These are phyloP conservation scores for Alviniconcha marisindica DNA, from an alignment of 1,140 invertebrate species.

Conservation along the genomic window DNA sequence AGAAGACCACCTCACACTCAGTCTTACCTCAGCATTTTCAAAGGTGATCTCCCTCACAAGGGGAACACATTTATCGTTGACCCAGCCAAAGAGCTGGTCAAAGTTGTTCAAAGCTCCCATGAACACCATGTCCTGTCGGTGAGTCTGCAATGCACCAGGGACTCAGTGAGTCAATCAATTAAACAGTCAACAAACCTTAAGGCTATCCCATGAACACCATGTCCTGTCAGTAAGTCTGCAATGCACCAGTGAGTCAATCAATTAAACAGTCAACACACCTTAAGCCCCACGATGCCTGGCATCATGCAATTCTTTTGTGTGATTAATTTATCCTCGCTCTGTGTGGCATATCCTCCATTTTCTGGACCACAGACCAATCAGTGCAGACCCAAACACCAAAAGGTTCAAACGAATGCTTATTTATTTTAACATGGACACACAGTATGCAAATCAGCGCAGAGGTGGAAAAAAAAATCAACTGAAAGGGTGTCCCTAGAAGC, in stretches of 20 bases:
- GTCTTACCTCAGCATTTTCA: conserved; percentile 94
- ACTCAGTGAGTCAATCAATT: neutral
- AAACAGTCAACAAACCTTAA: neutral
- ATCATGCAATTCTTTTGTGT: no score
- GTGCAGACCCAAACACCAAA: no score
- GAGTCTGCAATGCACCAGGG: conserved; percentile 61
- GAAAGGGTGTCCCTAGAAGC: no score
- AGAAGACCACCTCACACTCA: no score
- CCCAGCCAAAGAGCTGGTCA: conserved; percentile 85
- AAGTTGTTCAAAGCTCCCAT: conserved; percentile 76
- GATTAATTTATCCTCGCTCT: no score
- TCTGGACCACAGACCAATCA: no score
- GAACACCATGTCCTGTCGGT: conserved; percentile 69
- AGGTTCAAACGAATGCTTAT: no score
- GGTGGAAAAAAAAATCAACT: no score
- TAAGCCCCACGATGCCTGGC: no score
- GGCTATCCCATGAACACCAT: conserved; percentile 75
- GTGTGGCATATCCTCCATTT: no score
- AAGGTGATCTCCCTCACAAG: conserved; percentile 94
- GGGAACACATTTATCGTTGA: conserved; percentile 86
- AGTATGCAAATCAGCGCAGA: no score
- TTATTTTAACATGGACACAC: no score
- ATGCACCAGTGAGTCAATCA: conserved; percentile 8
- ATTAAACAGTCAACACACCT: neutral
- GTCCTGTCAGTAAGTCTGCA: conserved; percentile 63